Percentiles rank a stretch among this genome's conserved stretches.
Evolutionary conservation across 2,888 invertebrate species (phyloP).

Genomic region (Lepidocyrtoides sp.): DNA sequence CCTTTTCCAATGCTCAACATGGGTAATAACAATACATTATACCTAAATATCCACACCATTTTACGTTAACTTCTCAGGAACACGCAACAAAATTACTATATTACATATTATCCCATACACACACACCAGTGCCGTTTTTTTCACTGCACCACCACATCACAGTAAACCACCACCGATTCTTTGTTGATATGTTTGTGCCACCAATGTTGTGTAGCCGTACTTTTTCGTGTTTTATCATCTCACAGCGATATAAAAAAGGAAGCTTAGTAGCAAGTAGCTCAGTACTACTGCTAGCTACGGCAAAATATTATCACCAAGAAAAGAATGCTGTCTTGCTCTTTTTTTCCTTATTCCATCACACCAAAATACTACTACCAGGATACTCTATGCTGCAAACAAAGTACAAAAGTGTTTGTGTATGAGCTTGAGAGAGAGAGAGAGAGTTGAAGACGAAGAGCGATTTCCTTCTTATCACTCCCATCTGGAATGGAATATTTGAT

Average conservation of each 20-base stretch:
- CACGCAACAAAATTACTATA: conserved; percentile 44
- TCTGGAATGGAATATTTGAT: conserved; percentile 85
- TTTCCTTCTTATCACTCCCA: conserved; percentile 84
- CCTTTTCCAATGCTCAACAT: conserved; percentile 16
- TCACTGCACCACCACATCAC: neutral
- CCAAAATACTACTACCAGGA: neutral
- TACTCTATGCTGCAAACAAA: neutral
- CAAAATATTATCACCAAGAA: neutral
- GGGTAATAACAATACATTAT: conserved; percentile 1
- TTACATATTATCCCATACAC: neutral
- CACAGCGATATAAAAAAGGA: neutral
- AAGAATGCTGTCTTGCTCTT: conserved; percentile 9
- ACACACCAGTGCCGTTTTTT: neutral
- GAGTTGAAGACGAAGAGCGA: conserved; percentile 81
- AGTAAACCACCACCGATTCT: conserved; percentile 30
- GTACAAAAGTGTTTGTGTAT: conserved; percentile 14
- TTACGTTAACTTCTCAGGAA: conserved; percentile 17
- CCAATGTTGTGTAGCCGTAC: conserved; percentile 34
- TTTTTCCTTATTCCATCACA: neutral
- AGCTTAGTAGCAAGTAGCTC: conserved; percentile 28
- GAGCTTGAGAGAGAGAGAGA: conserved; percentile 2
- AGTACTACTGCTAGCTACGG: neutral
- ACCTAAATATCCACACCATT: neutral
- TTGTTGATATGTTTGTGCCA: conserved; percentile 40
- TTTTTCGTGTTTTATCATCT: conserved; percentile 57